Base-by-base conservation (phyloP, 2,797 vertebrate species). In the Chaetodon trifasciatus region DNA sequence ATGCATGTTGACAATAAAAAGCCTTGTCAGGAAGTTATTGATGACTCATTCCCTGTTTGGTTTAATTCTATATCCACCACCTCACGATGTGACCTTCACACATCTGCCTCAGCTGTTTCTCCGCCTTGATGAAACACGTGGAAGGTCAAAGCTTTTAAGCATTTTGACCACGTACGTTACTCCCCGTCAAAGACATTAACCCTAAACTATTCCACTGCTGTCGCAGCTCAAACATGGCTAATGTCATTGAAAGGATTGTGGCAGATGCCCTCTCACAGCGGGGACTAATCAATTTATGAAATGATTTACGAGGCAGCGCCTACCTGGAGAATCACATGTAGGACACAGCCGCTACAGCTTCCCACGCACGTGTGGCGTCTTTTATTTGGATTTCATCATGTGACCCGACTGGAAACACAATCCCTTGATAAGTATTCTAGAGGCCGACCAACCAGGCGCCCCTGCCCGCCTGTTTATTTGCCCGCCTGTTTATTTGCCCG, bases 211-310 rank as follows among this genome's bases (percentile, higher is more conserved):
- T 75, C 47, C 13, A 28, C 67, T 74, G 78, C 80, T 82, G 76
- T 56, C 49, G 40, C 71, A 60, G 79, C 82, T 73, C 73, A 90
- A 88, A 88, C 79, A 65, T 37, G 10, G 63, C 62, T 65, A 66
- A 74, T 85, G 87, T 88, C 90, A 90, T 81, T 82, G 89, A 64
- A 23, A 57, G 56, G 82, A 86, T 82, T 46, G 84, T 60, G 68
- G 39, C 68, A 58, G 58, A 62, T 63, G 71, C 50, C 78, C 82
- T 83, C 81, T 82, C 61, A 3, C 37, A 0, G 24, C 17, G 68
- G 21, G 12, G 68, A 78, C 70, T 78, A 79, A 92, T 89, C 86
- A 86, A 77, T 86, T 74, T 13, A 4, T 66, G 6, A 58, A 62
- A 71, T 82, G 81, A 90, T 87, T 90, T 73, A 83, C 47, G 85